Evolutionary conservation across 30 jellyfish, hydroid and myxozoan species (phyloP), one percentile per base, ranked within the genome.

Genomic region (Hydractinia echinata): DNA sequence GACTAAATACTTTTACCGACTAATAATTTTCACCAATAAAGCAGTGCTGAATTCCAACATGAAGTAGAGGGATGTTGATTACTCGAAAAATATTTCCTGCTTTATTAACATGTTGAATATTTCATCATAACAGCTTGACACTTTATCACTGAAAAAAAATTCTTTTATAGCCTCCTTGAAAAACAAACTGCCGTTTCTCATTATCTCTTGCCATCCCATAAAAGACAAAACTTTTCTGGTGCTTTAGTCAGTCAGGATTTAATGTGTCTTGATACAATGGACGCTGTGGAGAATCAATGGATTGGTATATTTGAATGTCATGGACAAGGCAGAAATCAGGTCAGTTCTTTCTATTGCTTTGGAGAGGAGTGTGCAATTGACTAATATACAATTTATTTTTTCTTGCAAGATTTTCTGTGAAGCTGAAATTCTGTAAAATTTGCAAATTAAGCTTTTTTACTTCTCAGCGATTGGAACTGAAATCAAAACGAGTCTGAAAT

Each of bases 301-400:
- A 87, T 93, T 15, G 92, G 95, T 9, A 62, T 93, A 16, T 84
- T 86, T 30, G 96, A 79, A 53, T 93, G 99, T 66, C 99, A 93
- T 82, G 99, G 99, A 4, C 96, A 93, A 56, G 99, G 99, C 5
- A 61, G 99, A 74, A 93, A 93, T 81, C 99, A 93, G 95, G 99
- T 87, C 51, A 54, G 60, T 72, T 58, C 18, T 58, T 16, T 11
- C 1, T 16, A 58, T 58, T 58, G 69, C 16, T 3, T 58, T 30
- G 44, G 44, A 30, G 44, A 30, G 44, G 44, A 30, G 44, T 1
- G 44, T 30, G 44, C 44, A 30, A 30, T 30, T 30, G 44, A 2
- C 44, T 30, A 30, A 30, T 30, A 58, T 13, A 16, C 0, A 16
- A 13, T 13, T 13, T 67, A 11, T 48, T 58, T 13, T 58, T 58